Evolutionary conservation across 2,888 invertebrate genomes (phyloP).

Genomic region (Aromia moschata): DNA sequence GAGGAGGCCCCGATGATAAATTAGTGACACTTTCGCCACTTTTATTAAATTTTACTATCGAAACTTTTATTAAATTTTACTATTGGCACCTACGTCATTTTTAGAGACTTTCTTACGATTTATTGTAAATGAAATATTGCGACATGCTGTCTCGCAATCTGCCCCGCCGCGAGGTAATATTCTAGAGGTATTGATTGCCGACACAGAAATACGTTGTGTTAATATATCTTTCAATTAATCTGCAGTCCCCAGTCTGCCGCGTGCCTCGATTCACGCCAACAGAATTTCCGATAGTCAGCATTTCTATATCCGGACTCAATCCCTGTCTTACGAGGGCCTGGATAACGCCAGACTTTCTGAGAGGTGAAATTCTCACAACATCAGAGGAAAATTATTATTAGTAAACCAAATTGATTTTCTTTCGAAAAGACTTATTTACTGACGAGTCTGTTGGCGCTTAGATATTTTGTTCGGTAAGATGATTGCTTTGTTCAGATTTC

Average conservation of each 20-base stretch:
- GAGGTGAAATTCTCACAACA: constrained; percentile 29
- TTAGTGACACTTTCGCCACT: background rate
- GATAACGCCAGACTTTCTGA: constrained; percentile 41
- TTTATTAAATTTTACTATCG: background rate
- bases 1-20: too few species aligned
- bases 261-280: constrained; percentile 25
- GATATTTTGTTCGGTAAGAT: too few species aligned
- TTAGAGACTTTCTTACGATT: background rate
- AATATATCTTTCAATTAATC: constrained; percentile 52
- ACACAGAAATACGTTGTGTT: constrained; percentile 30
- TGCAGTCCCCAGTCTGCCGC: constrained; percentile 39
- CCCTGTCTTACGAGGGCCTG: constrained; percentile 40
- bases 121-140: background rate
- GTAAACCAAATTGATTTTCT: too few species aligned
- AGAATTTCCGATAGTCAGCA: constrained; percentile 53
- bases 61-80: background rate
- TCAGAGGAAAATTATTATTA: constrained; percentile 39
- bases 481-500: too few species aligned
- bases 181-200: constrained; percentile 13
- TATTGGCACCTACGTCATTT: background rate
- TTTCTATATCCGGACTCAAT: constrained; percentile 52
- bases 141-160: background rate
- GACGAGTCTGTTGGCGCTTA: too few species aligned
- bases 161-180: constrained; percentile 6
- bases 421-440: too few species aligned